A percentile compares a stretch with the other conserved stretches of the same genome.
phyloP scores from a whole-genome alignment of 2,113 vertebrate species.

The Pollachius pollachius region DNA sequence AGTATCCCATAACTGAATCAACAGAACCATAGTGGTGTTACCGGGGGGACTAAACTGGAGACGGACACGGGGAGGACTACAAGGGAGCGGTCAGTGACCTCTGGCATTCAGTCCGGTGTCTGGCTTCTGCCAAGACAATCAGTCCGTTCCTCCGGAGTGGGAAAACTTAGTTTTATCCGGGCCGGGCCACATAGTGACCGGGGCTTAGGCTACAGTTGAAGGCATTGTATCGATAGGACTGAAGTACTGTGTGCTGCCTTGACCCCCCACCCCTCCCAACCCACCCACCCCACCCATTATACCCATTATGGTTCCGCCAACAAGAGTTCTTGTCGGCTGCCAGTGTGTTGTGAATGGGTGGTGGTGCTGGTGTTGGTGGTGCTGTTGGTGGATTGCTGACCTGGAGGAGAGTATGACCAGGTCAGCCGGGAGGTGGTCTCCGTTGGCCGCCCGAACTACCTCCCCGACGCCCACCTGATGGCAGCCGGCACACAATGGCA shows the following conservation, averaged over 20 bases:
- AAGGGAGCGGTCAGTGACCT: slow-evolving; percentile 9
- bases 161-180: not conserved
- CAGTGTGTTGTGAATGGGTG: slow-evolving; percentile 29
- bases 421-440: slow-evolving; percentile 98
- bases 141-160: slow-evolving; percentile 19
- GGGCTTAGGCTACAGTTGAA: too few species aligned
- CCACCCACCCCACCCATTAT: not conserved
- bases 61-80: not conserved
- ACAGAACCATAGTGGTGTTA: not conserved
- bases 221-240: slow-evolving; percentile 8
- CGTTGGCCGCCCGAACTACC: slow-evolving; percentile 97
- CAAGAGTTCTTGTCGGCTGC: slow-evolving; percentile 46
- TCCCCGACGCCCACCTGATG: slow-evolving; percentile 95
- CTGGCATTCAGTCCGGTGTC: slow-evolving; percentile 1
- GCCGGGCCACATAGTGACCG: too few species aligned
- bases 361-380: slow-evolving; percentile 31
- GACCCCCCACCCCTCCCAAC: too few species aligned
- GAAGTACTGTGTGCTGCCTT: slow-evolving; percentile 5
- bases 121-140: slow-evolving; percentile 12
- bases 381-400: slow-evolving; percentile 81
- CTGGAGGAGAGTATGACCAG: slow-evolving; percentile 99
- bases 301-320: slow-evolving; percentile 5
- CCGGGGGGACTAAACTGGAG: slow-evolving; percentile 12
- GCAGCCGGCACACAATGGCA: slow-evolving; percentile 81
- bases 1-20: not conserved